phyloP scores from a whole-genome alignment of 2,888 invertebrate species.

The Leucoma salicis region DNA sequence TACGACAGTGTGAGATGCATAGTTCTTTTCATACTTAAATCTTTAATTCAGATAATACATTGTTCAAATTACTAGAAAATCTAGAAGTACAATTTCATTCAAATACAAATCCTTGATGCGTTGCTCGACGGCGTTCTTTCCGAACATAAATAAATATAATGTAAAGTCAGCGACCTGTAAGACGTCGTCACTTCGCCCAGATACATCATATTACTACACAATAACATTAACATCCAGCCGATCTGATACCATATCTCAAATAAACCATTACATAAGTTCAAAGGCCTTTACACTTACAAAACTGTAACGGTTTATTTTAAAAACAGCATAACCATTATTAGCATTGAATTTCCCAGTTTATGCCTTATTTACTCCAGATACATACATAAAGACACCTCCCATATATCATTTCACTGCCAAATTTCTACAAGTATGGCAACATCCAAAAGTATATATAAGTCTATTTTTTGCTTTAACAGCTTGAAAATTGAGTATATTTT shows the following conservation, averaged over 20 bases:
- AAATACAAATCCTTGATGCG: no score
- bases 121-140: no score
- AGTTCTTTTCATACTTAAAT: no score
- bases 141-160: background rate
- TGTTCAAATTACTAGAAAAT: no score
- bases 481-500: background rate
- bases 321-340: slow-evolving; percentile 17
- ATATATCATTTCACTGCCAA: background rate
- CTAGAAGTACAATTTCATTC: no score
- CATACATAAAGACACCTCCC: background rate
- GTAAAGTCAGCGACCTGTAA: slow-evolving; percentile 53
- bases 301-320: slow-evolving; percentile 16
- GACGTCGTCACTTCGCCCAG: slow-evolving; percentile 55
- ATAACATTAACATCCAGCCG: slow-evolving; percentile 48
- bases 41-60: no score
- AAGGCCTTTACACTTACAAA: slow-evolving; percentile 22
- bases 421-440: background rate
- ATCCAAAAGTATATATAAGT: background rate
- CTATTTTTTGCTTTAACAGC: background rate
- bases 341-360: slow-evolving; percentile 12
- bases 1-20: no score
- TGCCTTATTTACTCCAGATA: background rate
- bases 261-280: slow-evolving; percentile 21
- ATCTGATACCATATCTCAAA: slow-evolving; percentile 44
- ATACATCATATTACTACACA: slow-evolving; percentile 61